Evolutionary conservation across 2,797 vertebrate genomes (phyloP).

Genomic region (Natrix natrix): DNA sequence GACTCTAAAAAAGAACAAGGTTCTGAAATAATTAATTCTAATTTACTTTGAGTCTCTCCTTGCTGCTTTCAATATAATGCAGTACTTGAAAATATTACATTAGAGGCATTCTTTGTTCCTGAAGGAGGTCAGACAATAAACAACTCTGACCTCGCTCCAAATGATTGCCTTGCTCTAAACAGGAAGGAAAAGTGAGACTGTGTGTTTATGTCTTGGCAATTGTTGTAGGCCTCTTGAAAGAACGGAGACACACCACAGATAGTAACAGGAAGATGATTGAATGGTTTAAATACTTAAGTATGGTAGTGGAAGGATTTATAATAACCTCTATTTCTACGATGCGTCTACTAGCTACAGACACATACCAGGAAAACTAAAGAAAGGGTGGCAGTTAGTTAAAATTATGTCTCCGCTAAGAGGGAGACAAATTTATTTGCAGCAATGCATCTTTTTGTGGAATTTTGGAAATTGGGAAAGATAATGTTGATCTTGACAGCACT

Average conservation of each 20-base stretch:
- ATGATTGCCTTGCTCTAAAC: conserved; percentile 29
- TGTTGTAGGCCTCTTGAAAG: background rate
- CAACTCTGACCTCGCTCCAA: conserved; percentile 43
- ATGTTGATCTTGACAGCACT: background rate
- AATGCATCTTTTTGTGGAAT: background rate
- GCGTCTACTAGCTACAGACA: background rate
- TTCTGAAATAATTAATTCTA: background rate
- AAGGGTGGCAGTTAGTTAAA: background rate
- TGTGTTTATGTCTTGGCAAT: conserved; percentile 25
- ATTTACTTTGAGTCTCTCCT: background rate
- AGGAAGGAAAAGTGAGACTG: conserved; percentile 46
- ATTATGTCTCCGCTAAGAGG: background rate
- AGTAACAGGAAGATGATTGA: background rate
- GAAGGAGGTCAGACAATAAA: conserved; percentile 26
- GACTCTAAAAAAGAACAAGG: background rate
- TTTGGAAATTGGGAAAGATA: background rate
- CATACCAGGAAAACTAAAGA: conserved; percentile 3
- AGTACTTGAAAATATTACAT: conserved; percentile 34
- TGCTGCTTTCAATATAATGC: background rate
- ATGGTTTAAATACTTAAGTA: conserved; percentile 3
- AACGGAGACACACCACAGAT: background rate
- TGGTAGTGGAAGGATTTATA: background rate
- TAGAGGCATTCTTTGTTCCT: conserved; percentile 27
- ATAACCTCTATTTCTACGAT: background rate
- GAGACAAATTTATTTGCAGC: background rate